These are phyloP conservation scores for Diadumene lineata DNA, from an alignment of 92 coral and sea anemone species.

Conservation along the genomic window DNA sequence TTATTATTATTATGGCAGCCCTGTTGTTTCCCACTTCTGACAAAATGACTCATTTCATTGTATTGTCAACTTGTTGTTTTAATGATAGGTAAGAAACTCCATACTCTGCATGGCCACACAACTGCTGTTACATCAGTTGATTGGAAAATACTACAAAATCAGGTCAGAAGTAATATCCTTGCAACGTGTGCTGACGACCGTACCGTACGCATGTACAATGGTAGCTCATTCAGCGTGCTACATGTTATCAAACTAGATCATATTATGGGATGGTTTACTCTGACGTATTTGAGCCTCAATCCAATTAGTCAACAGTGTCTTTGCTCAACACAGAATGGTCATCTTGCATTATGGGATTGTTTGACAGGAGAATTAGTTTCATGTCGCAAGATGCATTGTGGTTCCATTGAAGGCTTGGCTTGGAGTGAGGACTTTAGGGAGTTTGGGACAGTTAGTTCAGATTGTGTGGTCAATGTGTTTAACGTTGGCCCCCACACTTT, in stretches of 20 bases:
- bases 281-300: conserved; percentile 78
- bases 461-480: conserved; percentile 76
- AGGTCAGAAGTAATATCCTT: conserved; percentile 46
- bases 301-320: conserved; percentile 69
- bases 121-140: conserved; percentile 89
- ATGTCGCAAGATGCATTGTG: conserved; percentile 81
- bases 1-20: no score
- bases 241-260: conserved; percentile 56
- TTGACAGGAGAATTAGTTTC: conserved; percentile 61
- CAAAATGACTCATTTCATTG: no score
- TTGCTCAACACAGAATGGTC: conserved; percentile 90
- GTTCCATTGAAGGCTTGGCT: conserved; percentile 79
- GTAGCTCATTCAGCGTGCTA: conserved; percentile 51
- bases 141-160: conserved; percentile 69
- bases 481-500: conserved; percentile 3
- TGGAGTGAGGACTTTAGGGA: conserved; percentile 64
- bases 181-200: conserved; percentile 92
- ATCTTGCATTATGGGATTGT: conserved; percentile 80
- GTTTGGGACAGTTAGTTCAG: conserved; percentile 80
- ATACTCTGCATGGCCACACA: conserved; percentile 77
- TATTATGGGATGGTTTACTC: conserved; percentile 81
- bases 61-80: no score
- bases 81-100: conserved; percentile 63
- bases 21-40: no score
- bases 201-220: conserved; percentile 68